Evolutionary conservation across 2,113 vertebrate species (phyloP).

Genomic region (Leptobrachium leishanense): DNA sequence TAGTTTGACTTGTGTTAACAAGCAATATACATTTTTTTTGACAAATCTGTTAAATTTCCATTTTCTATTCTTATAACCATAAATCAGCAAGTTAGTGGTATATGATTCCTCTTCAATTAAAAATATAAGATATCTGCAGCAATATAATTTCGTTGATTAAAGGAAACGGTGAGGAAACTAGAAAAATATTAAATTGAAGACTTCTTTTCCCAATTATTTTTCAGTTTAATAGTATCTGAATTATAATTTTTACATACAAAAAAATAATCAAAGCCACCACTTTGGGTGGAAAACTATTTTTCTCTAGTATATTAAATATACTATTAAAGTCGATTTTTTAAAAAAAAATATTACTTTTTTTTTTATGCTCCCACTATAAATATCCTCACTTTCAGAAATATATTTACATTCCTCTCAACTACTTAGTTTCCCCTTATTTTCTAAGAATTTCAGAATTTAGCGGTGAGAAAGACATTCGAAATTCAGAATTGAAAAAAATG

Average conservation of each 20-base stretch:
- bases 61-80: no score
- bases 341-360: neutral
- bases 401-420: conserved; percentile 30
- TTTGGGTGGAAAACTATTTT: conserved; percentile 16
- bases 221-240: conserved; percentile 7
- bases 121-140: no score
- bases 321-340: conserved; percentile 32
- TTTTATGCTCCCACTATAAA: conserved; percentile 43
- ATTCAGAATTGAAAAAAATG: no score
- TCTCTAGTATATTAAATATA: conserved; percentile 8
- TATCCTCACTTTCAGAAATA: conserved; percentile 16
- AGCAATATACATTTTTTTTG: neutral
- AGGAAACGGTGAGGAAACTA: no score
- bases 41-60: no score
- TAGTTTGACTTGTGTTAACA: neutral
- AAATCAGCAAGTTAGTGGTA: neutral
- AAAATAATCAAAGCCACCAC: neutral
- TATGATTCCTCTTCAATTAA: neutral
- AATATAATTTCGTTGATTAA: no score
- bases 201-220: neutral
- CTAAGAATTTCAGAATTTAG: neutral
- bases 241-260: conserved; percentile 19
- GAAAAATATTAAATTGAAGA: no score
- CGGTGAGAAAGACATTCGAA: no score
- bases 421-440: neutral